A percentile compares a stretch with the other conserved stretches of the same genome.
Conservation (phyloP, 92 coral and sea anemone species). For the Umimayanthus chanpuru region DNA sequence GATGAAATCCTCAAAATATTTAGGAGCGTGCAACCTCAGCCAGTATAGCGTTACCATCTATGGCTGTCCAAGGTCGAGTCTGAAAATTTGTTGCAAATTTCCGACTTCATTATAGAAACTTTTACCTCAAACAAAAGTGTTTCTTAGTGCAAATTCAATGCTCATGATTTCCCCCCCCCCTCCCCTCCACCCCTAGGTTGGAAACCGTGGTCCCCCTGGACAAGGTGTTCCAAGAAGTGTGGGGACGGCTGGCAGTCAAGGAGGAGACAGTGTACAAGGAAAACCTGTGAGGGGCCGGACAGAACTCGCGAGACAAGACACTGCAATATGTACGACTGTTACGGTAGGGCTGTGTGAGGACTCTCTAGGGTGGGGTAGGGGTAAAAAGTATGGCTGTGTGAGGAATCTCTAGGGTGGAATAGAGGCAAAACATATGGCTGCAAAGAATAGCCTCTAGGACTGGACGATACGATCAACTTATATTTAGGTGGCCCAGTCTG, state of each 20-base stretch:
- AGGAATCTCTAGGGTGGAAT: not conserved
- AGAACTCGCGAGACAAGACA: constrained; percentile 52
- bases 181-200: constrained; percentile 56
- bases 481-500: too few relatives aligned
- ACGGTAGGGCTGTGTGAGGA: constrained; percentile 49
- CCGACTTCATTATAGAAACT: too few relatives aligned
- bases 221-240: constrained; percentile 74
- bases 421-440: not conserved
- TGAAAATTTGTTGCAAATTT: too few relatives aligned
- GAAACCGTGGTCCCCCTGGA: constrained; percentile 89
- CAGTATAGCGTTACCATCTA: too few relatives aligned
- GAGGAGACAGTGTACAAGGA: constrained; percentile 57
- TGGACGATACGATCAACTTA: not conserved
- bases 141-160: not conserved
- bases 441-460: not conserved
- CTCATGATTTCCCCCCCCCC: not conserved
- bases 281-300: constrained; percentile 57
- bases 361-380: constrained; percentile 16
- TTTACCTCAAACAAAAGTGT: too few relatives aligned
- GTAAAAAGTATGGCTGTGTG: too few relatives aligned
- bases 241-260: constrained; percentile 70
- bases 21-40: too few relatives aligned
- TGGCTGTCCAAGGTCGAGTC: too few relatives aligned
- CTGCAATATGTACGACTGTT: constrained; percentile 80
- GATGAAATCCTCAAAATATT: too few relatives aligned